Percentiles rank a stretch among this genome's conserved stretches.
phyloP scores from a whole-genome alignment of 2,888 invertebrate genomes.

The Oscheius sp. region DNA sequence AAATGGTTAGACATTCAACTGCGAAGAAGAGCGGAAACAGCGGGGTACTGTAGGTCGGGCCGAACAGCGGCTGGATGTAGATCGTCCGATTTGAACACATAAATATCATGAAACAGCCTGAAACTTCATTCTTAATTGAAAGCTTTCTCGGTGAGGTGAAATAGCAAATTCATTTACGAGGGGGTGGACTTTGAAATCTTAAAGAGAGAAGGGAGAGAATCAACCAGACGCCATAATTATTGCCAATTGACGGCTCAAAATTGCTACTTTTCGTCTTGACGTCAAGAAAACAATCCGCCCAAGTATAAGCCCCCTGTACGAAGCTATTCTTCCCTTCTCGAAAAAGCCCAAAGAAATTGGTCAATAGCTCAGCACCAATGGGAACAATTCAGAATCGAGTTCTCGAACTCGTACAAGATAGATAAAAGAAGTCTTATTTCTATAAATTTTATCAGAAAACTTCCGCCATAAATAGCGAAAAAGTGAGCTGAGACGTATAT shows the following conservation, averaged over 20 bases:
- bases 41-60: neutral
- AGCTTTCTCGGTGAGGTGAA: neutral
- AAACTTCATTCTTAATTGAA: neutral
- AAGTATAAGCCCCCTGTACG: no score
- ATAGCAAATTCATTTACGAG: neutral
- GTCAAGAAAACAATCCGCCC: no score
- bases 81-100: neutral
- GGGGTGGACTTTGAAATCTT: neutral
- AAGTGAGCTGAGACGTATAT: no score
- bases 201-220: neutral
- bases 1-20: neutral
- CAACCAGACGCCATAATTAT: neutral
- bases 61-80: neutral
- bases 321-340: no score
- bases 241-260: neutral
- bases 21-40: neutral
- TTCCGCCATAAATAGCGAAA: no score
- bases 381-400: no score
- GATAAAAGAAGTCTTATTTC: no score
- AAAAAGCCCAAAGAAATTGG: no score
- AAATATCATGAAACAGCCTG: neutral
- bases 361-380: no score
- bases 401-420: no score
- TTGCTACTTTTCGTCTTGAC: neutral
- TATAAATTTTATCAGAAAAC: no score